Percentiles rank a stretch among this genome's conserved stretches.
Evolutionary conservation across 2,888 invertebrate species (phyloP).

Genomic region (Protodeltote pygarga): DNA sequence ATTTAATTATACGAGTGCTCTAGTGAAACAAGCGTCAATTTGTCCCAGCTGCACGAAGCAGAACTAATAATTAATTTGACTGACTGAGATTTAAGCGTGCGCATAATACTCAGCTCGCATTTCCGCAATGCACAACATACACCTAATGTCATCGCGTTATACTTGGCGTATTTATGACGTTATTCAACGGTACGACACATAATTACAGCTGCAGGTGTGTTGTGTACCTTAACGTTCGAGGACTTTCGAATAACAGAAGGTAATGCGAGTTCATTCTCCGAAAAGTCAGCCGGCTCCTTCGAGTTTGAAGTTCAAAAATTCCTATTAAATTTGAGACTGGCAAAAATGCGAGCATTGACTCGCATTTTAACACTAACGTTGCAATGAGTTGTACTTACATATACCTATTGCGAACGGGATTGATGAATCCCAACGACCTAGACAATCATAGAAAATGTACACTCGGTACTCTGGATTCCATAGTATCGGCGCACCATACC

Average conservation of each 20-base stretch:
- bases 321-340: too few relatives aligned
- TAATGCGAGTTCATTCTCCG: too few relatives aligned
- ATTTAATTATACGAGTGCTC: conserved; percentile 45
- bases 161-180: conserved; percentile 23
- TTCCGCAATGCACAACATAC: conserved; percentile 46
- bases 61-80: conserved; percentile 50
- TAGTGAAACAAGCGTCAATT: conserved; percentile 46
- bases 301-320: too few relatives aligned
- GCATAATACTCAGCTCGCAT: conserved; percentile 42
- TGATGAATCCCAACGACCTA: too few relatives aligned
- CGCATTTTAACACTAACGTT: too few relatives aligned
- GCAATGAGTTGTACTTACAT: too few relatives aligned
- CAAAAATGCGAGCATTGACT: too few relatives aligned
- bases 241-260: not conserved
- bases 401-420: too few relatives aligned
- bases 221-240: not conserved
- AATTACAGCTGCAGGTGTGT: not conserved
- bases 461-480: too few relatives aligned
- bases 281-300: too few relatives aligned
- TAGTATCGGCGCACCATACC: too few relatives aligned
- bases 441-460: too few relatives aligned
- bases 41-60: conserved; percentile 41
- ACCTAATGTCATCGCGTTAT: conserved; percentile 38
- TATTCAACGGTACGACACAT: conserved; percentile 11
- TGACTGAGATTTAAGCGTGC: conserved; percentile 47